Evolutionary conservation across 1,140 invertebrate genomes (phyloP).

Genomic region (Ostrea edulis): DNA sequence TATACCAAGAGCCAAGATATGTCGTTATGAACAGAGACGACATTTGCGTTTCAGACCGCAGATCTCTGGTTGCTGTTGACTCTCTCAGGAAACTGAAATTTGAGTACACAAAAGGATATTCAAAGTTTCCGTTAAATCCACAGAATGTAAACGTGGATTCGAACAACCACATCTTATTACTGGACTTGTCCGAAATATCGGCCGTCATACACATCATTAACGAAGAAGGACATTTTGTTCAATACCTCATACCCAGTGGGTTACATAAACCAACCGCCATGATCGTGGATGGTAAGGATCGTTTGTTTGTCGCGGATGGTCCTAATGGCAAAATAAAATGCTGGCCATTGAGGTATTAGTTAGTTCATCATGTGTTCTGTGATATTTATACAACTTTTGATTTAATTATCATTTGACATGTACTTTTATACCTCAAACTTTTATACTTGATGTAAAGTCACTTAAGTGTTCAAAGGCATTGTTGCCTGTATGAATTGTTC

Average conservation of each 20-base stretch:
- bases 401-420: too few species aligned
- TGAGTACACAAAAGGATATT: background rate
- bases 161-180: background rate
- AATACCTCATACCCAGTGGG: background rate
- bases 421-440: too few species aligned
- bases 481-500: too few species aligned
- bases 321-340: background rate
- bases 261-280: background rate
- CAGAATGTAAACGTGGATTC: background rate
- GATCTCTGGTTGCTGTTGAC: background rate
- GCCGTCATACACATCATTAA: background rate
- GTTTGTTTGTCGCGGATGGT: background rate
- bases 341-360: background rate
- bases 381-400: too few species aligned
- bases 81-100: background rate
- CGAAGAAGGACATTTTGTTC: background rate
- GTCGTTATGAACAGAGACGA: background rate
- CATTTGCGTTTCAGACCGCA: background rate
- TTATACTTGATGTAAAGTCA: too few species aligned
- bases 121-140: background rate
- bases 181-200: background rate
- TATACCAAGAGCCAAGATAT: background rate
- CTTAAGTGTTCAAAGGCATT: too few species aligned
- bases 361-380: too few species aligned
- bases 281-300: background rate